Conservation (phyloP, 2,113 vertebrate species). For the Vireo altiloquus region DNA sequence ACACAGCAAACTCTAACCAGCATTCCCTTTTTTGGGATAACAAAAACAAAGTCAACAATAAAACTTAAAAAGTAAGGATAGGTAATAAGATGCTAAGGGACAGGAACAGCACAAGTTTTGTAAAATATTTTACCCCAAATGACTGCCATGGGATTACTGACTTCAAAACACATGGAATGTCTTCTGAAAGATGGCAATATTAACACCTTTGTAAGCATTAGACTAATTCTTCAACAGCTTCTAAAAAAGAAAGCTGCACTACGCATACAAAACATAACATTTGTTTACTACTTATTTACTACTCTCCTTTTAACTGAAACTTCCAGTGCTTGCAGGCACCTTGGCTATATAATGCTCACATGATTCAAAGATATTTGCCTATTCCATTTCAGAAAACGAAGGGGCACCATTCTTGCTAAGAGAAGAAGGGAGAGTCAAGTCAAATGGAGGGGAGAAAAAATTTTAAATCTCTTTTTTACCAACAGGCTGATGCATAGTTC, state of each 20-base stretch:
- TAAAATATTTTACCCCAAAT: background rate
- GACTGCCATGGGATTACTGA: background rate
- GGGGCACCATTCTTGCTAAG: background rate
- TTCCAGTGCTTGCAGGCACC: background rate
- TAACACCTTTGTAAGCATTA: background rate
- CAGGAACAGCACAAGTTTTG: background rate
- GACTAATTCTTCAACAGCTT: background rate
- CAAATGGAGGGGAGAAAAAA: fast-evolving
- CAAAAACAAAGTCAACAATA: background rate
- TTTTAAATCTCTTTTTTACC: background rate
- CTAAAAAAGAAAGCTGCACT: background rate
- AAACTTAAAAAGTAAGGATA: background rate
- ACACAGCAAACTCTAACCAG: background rate
- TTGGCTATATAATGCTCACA: background rate
- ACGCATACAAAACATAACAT: background rate
- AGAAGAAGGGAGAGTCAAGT: background rate
- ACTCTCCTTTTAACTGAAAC: background rate
- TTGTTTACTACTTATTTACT: background rate
- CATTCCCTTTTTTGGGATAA: background rate
- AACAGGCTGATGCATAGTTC: background rate
- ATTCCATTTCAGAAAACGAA: background rate
- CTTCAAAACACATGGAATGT: background rate
- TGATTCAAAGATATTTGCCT: background rate
- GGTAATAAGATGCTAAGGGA: background rate
- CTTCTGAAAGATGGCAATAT: background rate